Evolutionary conservation across 1,140 invertebrate species (phyloP), one percentile per base, ranked within the genome.

Genomic region (Aphelinus atriplicis): DNA sequence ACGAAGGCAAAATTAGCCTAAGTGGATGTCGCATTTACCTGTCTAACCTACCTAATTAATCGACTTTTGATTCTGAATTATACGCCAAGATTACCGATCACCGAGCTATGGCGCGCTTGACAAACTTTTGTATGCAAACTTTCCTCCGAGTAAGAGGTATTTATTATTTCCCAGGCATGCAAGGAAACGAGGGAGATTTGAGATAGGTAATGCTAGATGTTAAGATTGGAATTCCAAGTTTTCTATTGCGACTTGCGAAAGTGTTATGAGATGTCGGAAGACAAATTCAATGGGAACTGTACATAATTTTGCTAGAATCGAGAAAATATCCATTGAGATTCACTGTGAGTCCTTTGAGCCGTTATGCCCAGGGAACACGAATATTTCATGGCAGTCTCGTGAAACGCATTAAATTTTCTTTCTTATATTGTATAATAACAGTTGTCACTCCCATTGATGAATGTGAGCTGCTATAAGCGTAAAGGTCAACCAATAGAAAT

Each of bases 21-120:
- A 46, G 64, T 68, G 26, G 48, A 73, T 7, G 73, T 74, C 60
- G 60, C 58, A 74, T 74, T 74, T 51, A 74, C 46, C 68, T 57
- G 73, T 69, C 73, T n/a, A 48, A 26, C 26, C 7, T 50, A 7
- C 67, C 58, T 74, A 69, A 74, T 68, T 74, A 74, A 74, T 67
- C 50, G 48, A 45, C 42, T 53, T 53, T 60, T 58, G 62, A 60
- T 58, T 51, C 42, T 60, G 47, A 51, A 1, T 66, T 73, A 60
- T 5, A 53, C 47, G 62, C 62, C 26, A 6, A 7, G 61, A 26
- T 53, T 53, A 26, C 26, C 26, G 26, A 26, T 26, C 26, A 26
- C 26, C 26, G 26, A 26, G 42, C 56, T 1, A 2, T 10, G 5
- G 6, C 4, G 3, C 3, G 6, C 9, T 73, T 60, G 56, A 73